Base-by-base conservation (phyloP, 2,888 invertebrate genomes). In the Subacronicta megacephala region DNA sequence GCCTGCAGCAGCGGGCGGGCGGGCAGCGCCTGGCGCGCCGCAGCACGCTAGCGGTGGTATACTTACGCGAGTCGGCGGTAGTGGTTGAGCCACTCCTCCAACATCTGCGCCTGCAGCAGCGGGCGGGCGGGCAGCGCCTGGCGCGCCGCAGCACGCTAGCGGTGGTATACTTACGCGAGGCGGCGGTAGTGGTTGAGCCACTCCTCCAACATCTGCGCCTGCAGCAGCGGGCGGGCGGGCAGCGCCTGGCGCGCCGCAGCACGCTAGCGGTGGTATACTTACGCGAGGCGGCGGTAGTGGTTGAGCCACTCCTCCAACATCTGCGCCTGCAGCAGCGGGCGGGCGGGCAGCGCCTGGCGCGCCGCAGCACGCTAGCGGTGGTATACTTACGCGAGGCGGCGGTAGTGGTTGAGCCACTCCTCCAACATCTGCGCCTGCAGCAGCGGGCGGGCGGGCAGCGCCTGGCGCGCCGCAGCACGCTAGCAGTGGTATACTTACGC, bases 111-210 rank as follows among this genome's bases (percentile, higher is more conserved):
- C 85, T 97, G 96, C 92, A 98, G 98, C 85, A 23, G 23, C 3
- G 23, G 23, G 23, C 23, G 23, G 23, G 23, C 23, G 9, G 23
- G 23, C 23, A 23, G 23, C 23, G 9, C 23, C 23, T 23, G 23
- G 7, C 20, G 20, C 20, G 20, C 20, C 20, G 20, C 20, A 20
- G 20, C 20, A 20, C 20, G 20, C 20, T 20, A 20, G 20, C 20
- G 20, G n/a, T n/a, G n/a, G 23, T 23, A 23, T 23, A 23, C 23
- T 23, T 1, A 23, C 23, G 23, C 23, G 23, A 97, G 95, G 78
- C 97, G 95, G 78, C 98, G 95, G 92, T 99, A 99, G 92, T 98
- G 97, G 93, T 98, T 98, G 77, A 99, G 95, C 99, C 99, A 99
- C 92, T 99, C 89, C 84, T 98, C 90, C 80, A 97, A 95, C 92